Conservation (phyloP, 2,113 vertebrate species). For the Petaurus breviceps region DNA sequence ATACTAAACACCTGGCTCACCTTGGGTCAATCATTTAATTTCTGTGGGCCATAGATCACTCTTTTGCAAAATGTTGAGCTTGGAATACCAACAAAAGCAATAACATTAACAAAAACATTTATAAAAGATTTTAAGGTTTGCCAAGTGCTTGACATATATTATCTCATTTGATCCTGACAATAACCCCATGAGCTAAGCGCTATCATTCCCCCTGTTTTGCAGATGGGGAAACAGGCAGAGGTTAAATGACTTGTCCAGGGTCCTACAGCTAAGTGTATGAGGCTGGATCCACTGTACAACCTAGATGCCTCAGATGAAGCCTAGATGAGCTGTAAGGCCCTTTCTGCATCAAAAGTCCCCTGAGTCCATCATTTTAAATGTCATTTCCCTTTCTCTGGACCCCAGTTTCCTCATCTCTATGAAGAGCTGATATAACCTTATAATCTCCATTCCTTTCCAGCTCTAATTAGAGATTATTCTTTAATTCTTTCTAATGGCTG, state of each 20-base stretch:
- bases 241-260: background rate
- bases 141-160: background rate
- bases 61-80: background rate
- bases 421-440: background rate
- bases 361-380: constrained; percentile 9
- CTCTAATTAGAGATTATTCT: background rate
- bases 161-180: background rate
- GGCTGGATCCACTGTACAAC: background rate
- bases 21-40: background rate
- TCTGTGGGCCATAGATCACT: background rate
- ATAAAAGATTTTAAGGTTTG: background rate
- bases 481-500: background rate
- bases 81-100: background rate
- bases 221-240: background rate
- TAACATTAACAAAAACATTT: background rate
- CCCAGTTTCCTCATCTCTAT: background rate
- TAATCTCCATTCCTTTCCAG: background rate
- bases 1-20: background rate
- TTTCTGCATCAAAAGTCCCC: background rate
- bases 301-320: background rate
- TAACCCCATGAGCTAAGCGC: background rate
- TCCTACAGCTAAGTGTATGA: background rate
- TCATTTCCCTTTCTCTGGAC: background rate
- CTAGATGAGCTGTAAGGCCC: background rate
- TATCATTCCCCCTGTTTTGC: background rate